Conservation (phyloP, 2,888 invertebrate genomes). For the Synergus japonicus region DNA sequence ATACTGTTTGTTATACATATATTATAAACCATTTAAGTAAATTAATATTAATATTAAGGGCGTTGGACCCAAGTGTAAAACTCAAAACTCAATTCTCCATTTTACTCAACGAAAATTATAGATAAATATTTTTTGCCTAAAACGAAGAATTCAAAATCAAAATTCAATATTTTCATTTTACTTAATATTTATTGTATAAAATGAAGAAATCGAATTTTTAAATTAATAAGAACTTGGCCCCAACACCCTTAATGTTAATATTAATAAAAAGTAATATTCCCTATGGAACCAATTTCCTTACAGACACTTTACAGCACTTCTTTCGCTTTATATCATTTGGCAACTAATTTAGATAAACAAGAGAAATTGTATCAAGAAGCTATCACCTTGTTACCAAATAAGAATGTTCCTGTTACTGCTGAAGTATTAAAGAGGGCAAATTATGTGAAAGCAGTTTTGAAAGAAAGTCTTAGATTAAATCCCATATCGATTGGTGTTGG, state of each 20-base stretch:
- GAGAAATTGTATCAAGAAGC: slow-evolving; percentile 84
- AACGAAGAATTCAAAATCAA: too few species aligned
- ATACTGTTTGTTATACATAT: slow-evolving; percentile 82
- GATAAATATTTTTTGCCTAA: too few species aligned
- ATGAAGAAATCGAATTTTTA: too few species aligned
- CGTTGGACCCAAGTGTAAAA: too few species aligned
- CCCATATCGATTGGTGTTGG: slow-evolving; percentile 92
- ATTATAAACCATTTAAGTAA: neutral
- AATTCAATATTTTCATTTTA: too few species aligned
- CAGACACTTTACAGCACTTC: slow-evolving; percentile 88
- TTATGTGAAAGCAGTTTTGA: slow-evolving; percentile 89
- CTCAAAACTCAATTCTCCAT: too few species aligned
- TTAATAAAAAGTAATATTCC: too few species aligned
- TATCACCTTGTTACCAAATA: slow-evolving; percentile 79
- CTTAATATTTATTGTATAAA: too few species aligned
- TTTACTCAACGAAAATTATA: too few species aligned
- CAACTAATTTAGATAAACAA: slow-evolving; percentile 84
- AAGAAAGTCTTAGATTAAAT: slow-evolving; percentile 89
- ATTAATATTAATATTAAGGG: too few species aligned
- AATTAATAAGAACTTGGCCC: too few species aligned
- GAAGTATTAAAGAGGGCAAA: slow-evolving; percentile 82
- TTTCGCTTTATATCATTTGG: slow-evolving; percentile 89
- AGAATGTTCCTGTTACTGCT: slow-evolving; percentile 79
- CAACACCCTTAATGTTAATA: too few species aligned
- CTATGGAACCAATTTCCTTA: slow-evolving; percentile 68